Evolutionary conservation across 2,113 vertebrate genomes (phyloP), one percentile per base, ranked within the genome.

Genomic region (Heteronetta atricapilla): DNA sequence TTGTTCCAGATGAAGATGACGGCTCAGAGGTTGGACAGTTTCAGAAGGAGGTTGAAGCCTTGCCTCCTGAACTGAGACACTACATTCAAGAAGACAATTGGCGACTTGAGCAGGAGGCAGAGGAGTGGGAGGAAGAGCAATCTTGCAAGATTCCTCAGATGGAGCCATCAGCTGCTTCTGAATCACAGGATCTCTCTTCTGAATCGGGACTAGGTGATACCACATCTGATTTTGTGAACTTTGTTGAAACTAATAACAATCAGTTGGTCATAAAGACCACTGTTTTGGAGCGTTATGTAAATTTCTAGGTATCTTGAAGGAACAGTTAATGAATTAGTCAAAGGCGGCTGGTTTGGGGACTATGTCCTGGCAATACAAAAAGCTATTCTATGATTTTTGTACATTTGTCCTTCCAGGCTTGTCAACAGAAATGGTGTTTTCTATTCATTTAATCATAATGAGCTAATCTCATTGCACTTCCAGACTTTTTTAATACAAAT

Each of bases 71-170:
- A 46, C 98, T 99, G 44, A 97, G 97, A 52, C 98, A 97, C 44
- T 99, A 98, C 62, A 98, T 99, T 81, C 97, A 98, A 44, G 98
- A 99, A 90, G 99, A 99, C 81, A 99, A 99, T 97, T 98, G 98
- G 97, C 98, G 98, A 86, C 99, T 99, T 77, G 98, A 99, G 95
- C 99, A 98, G 92, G 99, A 99, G 97, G 96, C 99, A 16, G 98
- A 97, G 12, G 99, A 99, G 50, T 99, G 99, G 99, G 98, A 99
- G 58, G 98, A 98, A 82, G 98, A 99, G 82, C 99, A 99, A 50
- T 98, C 98, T 53, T 98, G 98, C 90, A 99, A 99, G 96, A 98
- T 98, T 1, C 98, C 98, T 13, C 97, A 98, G 84, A 98, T 98
- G 36, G 98, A 99, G 63, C 97, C 97, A 2, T 96, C 96, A 0